Conservation (phyloP, 2,888 invertebrate species). For the Odiellus spinosus region DNA sequence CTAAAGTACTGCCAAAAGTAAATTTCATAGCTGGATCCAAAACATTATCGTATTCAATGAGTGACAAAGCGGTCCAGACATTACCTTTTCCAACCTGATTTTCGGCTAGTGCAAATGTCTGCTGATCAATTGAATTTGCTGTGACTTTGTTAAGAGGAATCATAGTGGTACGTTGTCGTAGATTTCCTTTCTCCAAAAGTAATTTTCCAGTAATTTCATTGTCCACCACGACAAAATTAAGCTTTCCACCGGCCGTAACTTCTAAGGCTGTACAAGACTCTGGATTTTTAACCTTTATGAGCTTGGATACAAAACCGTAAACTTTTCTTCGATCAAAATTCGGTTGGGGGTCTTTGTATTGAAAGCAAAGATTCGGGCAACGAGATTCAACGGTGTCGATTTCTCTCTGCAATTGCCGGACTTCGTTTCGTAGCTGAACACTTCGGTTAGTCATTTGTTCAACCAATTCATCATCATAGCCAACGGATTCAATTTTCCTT, state of each 20-base stretch:
- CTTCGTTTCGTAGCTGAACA: too few relatives aligned
- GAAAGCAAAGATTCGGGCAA: conserved; percentile 35
- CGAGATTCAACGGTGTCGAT: conserved; percentile 4
- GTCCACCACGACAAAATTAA: conserved; percentile 76
- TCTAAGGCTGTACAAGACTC: conserved; percentile 61
- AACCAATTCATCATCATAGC: too few relatives aligned
- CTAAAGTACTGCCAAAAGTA: conserved; percentile 70
- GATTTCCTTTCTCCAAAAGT: conserved; percentile 61
- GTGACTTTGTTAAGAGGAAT: conserved; percentile 80
- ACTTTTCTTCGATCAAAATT: conserved; percentile 51
- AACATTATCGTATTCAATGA: conserved; percentile 50
- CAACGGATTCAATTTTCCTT: conserved; percentile 13
- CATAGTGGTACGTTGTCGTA: conserved; percentile 65
- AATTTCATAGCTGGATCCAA: conserved; percentile 63
- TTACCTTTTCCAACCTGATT: conserved; percentile 58
- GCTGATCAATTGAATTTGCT: conserved; percentile 42
- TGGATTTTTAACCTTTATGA: conserved; percentile 56
- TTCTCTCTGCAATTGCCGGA: too few relatives aligned
- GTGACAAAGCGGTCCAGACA: conserved; percentile 60
- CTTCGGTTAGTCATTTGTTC: too few relatives aligned
- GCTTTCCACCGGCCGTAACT: conserved; percentile 66
- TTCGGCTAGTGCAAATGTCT: conserved; percentile 48
- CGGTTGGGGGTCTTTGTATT: conserved; percentile 58
- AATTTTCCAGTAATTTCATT: conserved; percentile 67
- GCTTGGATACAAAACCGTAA: conserved; percentile 57